Evolutionary conservation across 2,113 vertebrate species (phyloP).

Genomic region (Pelobates fuscus): DNA sequence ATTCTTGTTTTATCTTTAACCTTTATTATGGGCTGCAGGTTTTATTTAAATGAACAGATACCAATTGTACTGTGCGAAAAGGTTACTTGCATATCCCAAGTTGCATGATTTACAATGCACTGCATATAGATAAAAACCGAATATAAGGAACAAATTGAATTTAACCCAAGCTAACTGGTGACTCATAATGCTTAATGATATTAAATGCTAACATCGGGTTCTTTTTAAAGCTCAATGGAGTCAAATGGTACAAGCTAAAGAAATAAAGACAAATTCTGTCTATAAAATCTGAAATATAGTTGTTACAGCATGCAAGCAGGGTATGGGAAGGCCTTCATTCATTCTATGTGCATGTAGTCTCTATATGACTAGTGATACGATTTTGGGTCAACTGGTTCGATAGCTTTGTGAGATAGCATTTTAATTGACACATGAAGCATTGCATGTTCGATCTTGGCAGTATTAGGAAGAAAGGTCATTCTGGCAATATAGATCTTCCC

Average conservation of each 20-base stretch:
- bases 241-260: no score
- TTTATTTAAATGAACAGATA: constrained; percentile 31
- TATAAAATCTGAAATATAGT: no score
- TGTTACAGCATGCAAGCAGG: no score
- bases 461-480: not conserved
- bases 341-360: no score
- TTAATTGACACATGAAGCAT: no score
- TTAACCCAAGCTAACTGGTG: constrained; percentile 33
- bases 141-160: constrained; percentile 28
- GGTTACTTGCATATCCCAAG: constrained; percentile 28
- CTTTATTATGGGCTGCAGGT: constrained; percentile 12
- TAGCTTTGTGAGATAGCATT: no score
- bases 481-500: not conserved
- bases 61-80: constrained; percentile 12
- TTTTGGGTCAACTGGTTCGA: no score
- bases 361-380: no score
- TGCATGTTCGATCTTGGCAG: no score
- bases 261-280: no score
- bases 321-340: no score
- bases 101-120: not conserved
- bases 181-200: constrained; percentile 33
- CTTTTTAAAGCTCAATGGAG: not conserved
- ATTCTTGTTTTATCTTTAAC: constrained; percentile 24
- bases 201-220: constrained; percentile 12
- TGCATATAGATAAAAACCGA: constrained; percentile 17